Evolutionary conservation across 2,113 vertebrate species (phyloP).

Genomic region (Centrocercus urophasianus): DNA sequence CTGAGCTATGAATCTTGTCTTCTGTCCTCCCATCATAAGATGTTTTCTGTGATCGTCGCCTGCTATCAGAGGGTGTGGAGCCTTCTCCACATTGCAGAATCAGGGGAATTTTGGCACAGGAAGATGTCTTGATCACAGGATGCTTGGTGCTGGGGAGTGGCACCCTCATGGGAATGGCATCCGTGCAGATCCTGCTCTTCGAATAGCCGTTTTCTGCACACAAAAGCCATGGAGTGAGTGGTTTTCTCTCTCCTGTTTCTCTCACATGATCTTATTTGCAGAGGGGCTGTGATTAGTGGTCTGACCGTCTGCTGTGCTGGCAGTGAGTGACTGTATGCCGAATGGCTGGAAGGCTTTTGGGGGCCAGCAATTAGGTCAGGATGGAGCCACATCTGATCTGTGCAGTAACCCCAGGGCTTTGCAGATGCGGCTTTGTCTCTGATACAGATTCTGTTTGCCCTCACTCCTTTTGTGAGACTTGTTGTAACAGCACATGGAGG

Average conservation of each 20-base stretch:
- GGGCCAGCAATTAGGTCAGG: not conserved
- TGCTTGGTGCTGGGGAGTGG: not conserved
- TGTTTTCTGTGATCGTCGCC: not conserved
- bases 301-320: conserved; percentile 13
- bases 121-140: not conserved
- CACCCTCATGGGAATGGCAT: not conserved
- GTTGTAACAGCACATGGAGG: not conserved
- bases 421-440: not conserved
- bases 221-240: not conserved
- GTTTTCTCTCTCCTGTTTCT: not conserved
- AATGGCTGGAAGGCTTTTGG: conserved; percentile 2
- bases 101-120: not conserved
- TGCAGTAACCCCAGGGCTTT: not conserved
- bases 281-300: conserved; percentile 16
- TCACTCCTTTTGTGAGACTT: not conserved
- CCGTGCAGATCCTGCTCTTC: not conserved
- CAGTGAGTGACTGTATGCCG: not conserved
- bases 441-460: not conserved
- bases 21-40: not conserved
- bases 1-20: not conserved
- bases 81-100: not conserved
- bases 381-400: conserved; percentile 29
- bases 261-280: not conserved
- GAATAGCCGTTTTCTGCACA: not conserved
- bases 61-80: not conserved